A percentile compares a stretch with the other conserved stretches of the same genome.
Conservation (phyloP, 2,888 invertebrate genomes). For the Ephialtes manifestator region DNA sequence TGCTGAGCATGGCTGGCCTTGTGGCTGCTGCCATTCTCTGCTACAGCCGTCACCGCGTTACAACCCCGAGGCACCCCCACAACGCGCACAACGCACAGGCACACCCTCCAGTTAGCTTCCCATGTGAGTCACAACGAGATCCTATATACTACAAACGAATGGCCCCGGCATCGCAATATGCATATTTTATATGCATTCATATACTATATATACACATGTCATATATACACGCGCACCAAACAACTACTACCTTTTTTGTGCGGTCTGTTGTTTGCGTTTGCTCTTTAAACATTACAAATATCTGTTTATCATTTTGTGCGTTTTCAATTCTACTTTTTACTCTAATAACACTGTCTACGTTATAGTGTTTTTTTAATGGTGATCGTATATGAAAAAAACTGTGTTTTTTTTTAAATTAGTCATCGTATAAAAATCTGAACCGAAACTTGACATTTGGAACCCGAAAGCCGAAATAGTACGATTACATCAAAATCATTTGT, state of each 20-base stretch:
- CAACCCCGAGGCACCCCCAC: conserved; percentile 84
- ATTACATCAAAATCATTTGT: too few species aligned
- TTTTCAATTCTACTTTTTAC: too few species aligned
- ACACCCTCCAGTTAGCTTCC: conserved; percentile 84
- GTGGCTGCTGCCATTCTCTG: conserved; percentile 91
- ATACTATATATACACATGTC: not conserved
- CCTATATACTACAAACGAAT: conserved; percentile 49
- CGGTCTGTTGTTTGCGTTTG: conserved; percentile 7
- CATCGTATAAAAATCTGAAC: too few species aligned
- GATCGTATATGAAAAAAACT: too few species aligned
- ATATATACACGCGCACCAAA: conserved; percentile 15
- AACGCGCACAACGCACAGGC: conserved; percentile 84
- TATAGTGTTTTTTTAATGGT: too few species aligned
- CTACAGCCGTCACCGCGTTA: conserved; percentile 90
- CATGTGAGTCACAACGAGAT: conserved; percentile 81
- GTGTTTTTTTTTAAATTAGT: too few species aligned
- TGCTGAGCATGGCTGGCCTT: conserved; percentile 90
- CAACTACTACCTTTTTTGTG: conserved; percentile 16
- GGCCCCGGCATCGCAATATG: not conserved
- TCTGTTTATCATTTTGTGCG: not conserved
- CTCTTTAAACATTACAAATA: too few species aligned
- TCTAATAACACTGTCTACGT: too few species aligned
- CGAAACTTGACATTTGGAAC: too few species aligned
- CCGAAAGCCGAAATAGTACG: too few species aligned
- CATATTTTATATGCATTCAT: not conserved